A percentile compares a stretch with the other conserved stretches of the same genome.
These are phyloP conservation scores for Orthonyx spaldingii DNA, from an alignment of 2,113 vertebrate genomes.

Conservation along the genomic window DNA sequence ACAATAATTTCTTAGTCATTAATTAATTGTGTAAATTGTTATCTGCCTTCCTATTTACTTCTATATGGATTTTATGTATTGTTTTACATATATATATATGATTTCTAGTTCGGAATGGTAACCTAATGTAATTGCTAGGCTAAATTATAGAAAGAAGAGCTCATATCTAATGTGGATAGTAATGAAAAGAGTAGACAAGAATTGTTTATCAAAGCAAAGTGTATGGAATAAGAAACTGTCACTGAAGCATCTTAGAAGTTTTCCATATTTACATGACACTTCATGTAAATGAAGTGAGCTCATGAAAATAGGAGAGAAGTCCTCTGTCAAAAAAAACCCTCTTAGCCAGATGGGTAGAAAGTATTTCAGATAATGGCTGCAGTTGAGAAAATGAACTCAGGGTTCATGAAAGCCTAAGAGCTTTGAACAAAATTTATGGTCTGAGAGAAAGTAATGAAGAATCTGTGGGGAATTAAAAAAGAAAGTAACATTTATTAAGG, in stretches of 20 bases:
- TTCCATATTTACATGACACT: neutral
- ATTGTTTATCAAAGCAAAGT: neutral
- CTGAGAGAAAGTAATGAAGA: neutral
- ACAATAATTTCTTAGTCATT: neutral
- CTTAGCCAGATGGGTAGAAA: neutral
- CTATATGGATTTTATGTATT: neutral
- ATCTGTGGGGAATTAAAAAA: neutral
- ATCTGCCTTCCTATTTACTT: neutral
- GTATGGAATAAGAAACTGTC: neutral
- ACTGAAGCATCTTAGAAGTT: neutral
- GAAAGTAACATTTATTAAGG: neutral
- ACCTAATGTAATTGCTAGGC: neutral
- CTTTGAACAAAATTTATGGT: neutral
- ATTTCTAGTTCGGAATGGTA: neutral
- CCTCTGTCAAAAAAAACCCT: neutral
- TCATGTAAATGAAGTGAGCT: neutral
- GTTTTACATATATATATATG: neutral
- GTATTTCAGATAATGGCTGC: neutral
- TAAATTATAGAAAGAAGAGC: neutral
- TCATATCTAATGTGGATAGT: neutral
- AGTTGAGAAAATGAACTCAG: neutral
- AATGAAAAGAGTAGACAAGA: neutral
- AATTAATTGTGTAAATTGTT: neutral
- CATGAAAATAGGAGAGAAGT: neutral
- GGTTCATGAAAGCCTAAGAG: neutral